Base-by-base conservation (phyloP, 2,888 invertebrate genomes). In the Tachina grossa region DNA sequence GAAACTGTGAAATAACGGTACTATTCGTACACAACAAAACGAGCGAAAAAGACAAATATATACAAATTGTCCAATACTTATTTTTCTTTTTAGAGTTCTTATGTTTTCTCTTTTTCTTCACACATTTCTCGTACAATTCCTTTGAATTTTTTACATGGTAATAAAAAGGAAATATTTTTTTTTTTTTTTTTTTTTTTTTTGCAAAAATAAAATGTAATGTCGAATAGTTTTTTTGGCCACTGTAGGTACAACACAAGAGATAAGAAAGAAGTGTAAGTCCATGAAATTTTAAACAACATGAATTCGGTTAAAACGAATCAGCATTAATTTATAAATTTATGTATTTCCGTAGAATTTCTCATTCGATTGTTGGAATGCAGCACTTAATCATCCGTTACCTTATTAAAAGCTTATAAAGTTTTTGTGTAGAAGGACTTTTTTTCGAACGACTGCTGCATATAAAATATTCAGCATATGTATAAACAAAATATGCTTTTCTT, bases 251-350 rank as follows among this genome's bases (percentile, higher is more conserved):
- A 53, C 19, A 16, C 51, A 49, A 74, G 14, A 74, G 61, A 74
- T 74, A 74, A 61, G 49, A 41, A 74, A 61, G 49, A 41, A 47
- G 41, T 49, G 74, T 41, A 14, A 61, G 19, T 51, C 49, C 74
- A 41, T 61, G 41, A 74, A 51, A 51, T 61, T 61, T 39, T 14
- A 61, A 39, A 9, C 41, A 61, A 74, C 41, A 74, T 31, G 31
- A 31, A 31, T 5, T 31, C 5, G 5, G 31, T 31, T 31, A 31
- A 31, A 31, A 61, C 51, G 41, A 74, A 74, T 41, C 19, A 41
- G 11, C 8, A 61, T 61, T 41, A 72, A 49, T 49, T 61, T 49
- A 61, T 61, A 41, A 49, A 72, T 49, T 59, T 59, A 14, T 61
- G 2, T 49, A 39, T 16, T 39, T 72, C 59, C 39, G 16, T 19